Base-by-base conservation (phyloP, 2,797 vertebrate species). In the Lacerta bilineata region DNA sequence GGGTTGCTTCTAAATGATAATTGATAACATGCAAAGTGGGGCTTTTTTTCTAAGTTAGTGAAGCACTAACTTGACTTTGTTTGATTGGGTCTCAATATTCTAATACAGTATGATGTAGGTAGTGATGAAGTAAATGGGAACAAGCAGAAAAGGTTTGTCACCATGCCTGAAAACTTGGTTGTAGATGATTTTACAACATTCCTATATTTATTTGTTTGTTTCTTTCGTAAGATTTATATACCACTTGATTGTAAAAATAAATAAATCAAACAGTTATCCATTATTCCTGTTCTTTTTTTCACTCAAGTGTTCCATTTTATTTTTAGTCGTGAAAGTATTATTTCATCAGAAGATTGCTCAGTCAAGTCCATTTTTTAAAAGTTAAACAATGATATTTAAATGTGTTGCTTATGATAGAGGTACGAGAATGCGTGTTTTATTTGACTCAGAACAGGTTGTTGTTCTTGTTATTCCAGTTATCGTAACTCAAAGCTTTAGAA, bases 281-380 rank as follows among this genome's bases (percentile, higher is more conserved):
- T 55, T 15, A 55, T 64, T 66, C 69, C 33, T 74, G 66, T 64
- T 91, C 41, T 88, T 66, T 59, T 88, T 93, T 72, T 68, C 33
- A 23, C 86, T 69, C 80, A 87, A n/a, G 86, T 77, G 66, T 66
- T 43, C 43, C 29, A 39, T 85, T 84, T 87, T 81, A 43, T 87
- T 69, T 88, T 90, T 83, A 90, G 81, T 86, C 78, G 86, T 68
- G 75, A 88, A 93, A 93, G 90, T 43, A 18, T 80, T 88, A 89
- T 94, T 95, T 93, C 80, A 92, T 89, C 87, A 91, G 75, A 93
- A 88, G 87, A 89, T 76, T 20, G 81, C 83, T 87, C 75, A 90
- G 84, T 0, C 27, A 83, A 93, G 87, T 46, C 17, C 64, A 88
- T 55, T 83, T 90, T 85, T 91, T 92, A 94, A 33, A 33, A 33